Conservation (phyloP, 1,140 invertebrate species). For the Amphibalanus amphitrite region DNA sequence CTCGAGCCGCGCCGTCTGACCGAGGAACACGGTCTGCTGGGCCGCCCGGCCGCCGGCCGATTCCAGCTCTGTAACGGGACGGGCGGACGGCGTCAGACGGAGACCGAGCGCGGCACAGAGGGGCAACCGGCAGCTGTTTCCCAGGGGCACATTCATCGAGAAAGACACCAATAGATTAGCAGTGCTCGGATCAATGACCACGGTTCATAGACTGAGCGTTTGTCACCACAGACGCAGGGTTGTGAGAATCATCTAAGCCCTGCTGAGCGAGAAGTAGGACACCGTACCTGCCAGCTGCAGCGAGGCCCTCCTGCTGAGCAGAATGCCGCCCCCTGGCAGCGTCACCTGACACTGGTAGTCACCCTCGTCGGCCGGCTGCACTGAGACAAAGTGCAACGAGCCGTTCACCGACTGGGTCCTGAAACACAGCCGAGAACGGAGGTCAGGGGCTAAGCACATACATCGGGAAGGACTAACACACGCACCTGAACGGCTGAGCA, state of each 20-base stretch:
- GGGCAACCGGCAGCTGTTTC: too few species aligned
- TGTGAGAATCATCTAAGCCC: too few species aligned
- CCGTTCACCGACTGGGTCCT: conserved; percentile 5
- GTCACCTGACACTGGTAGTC: not conserved
- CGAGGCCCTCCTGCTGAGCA: not conserved
- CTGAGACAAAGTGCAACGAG: conserved; percentile 7
- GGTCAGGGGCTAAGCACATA: not conserved
- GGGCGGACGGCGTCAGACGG: not conserved
- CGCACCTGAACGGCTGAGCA: too few species aligned
- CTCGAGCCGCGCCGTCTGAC: conserved; percentile 34
- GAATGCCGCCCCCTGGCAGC: not conserved
- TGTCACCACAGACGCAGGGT: too few species aligned
- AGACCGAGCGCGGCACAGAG: too few species aligned
- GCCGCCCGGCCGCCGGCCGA: too few species aligned
- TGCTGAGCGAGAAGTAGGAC: too few species aligned
- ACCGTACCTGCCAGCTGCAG: not conserved
- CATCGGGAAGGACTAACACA: not conserved
- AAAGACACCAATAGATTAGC: too few species aligned
- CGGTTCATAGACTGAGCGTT: too few species aligned
- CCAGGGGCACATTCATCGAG: too few species aligned
- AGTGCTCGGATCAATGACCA: too few species aligned
- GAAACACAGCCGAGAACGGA: not conserved
- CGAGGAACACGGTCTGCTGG: not conserved
- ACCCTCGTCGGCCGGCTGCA: not conserved
- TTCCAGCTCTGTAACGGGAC: not conserved